Evolutionary conservation across 2,888 invertebrate genomes (phyloP).

Genomic region (Stenchaetothrips biformis): DNA sequence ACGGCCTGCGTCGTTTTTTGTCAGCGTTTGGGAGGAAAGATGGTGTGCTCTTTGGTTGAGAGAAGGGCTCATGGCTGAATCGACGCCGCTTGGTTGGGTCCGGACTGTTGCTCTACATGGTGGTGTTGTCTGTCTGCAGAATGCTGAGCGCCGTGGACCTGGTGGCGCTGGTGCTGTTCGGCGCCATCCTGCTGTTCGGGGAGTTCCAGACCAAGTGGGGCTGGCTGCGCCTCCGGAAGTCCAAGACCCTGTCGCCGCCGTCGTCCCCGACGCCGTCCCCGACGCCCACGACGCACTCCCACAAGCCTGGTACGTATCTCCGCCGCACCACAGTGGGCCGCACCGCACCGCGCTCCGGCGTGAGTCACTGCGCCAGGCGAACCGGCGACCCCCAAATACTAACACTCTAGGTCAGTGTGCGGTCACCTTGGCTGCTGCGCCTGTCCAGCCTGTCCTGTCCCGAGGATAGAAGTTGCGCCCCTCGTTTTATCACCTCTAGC

Average conservation of each 20-base stretch:
- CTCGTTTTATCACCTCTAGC: too few species aligned
- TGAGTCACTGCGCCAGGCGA: too few species aligned
- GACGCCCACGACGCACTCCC: not conserved
- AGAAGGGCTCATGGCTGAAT: too few species aligned
- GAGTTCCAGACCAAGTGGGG: constrained; percentile 10
- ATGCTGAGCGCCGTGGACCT: constrained; percentile 24
- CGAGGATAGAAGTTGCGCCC: too few species aligned
- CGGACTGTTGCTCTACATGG: not conserved
- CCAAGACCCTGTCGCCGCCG: constrained; percentile 4
- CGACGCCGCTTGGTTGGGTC: not conserved
- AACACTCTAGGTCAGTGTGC: too few species aligned
- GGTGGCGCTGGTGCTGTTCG: constrained; percentile 17
- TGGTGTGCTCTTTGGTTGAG: not conserved
- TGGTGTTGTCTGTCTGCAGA: not conserved
- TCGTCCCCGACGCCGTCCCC: not conserved
- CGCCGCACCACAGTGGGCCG: too few species aligned
- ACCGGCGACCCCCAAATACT: too few species aligned
- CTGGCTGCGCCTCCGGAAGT: constrained; percentile 7
- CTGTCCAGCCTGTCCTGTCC: too few species aligned
- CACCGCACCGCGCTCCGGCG: too few species aligned
- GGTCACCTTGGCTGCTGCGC: too few species aligned
- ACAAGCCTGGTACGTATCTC: not conserved
- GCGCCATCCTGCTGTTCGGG: not conserved
- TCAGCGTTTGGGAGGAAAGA: not conserved
- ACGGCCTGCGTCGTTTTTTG: not conserved